phyloP scores from a whole-genome alignment of 2,113 vertebrate species.

The Melanerpes formicivorus region DNA sequence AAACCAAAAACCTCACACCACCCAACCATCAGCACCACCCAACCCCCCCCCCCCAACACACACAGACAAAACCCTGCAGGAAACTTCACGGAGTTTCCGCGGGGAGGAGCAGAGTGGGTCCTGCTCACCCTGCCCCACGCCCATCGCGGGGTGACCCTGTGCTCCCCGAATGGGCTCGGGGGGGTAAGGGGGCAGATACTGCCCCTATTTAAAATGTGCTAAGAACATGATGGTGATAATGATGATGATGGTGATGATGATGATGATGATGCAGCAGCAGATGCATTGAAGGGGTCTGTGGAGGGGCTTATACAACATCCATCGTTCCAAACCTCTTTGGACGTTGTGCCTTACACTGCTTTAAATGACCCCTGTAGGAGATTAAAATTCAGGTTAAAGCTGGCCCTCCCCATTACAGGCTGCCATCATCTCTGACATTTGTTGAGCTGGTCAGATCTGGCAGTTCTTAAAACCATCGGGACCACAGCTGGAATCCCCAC shows the following conservation, averaged over 20 bases:
- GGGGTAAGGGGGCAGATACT: background rate
- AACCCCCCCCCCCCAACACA: background rate
- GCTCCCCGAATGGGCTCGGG: background rate
- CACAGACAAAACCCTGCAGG: too few relatives aligned
- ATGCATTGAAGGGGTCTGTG: background rate
- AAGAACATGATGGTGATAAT: background rate
- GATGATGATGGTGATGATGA: background rate
- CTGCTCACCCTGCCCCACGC: background rate
- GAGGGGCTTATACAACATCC: fast-evolving
- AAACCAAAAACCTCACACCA: too few relatives aligned
- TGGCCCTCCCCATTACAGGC: background rate
- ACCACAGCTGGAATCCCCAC: background rate
- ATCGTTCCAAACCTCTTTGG: background rate
- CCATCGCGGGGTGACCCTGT: background rate
- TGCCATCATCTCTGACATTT: background rate
- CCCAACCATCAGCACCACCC: too few relatives aligned
- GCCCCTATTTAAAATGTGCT: background rate
- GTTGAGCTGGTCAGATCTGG: background rate
- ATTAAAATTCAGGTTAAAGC: constrained; percentile 3
- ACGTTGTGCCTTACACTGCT: background rate
- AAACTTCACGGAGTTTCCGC: background rate
- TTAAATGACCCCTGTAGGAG: background rate
- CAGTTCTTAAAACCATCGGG: background rate
- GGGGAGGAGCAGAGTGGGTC: background rate
- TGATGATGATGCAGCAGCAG: background rate